Percentiles rank a stretch among this genome's conserved stretches.
Conservation (phyloP, 2,797 vertebrate species). For the Hozukius guyotensis region DNA sequence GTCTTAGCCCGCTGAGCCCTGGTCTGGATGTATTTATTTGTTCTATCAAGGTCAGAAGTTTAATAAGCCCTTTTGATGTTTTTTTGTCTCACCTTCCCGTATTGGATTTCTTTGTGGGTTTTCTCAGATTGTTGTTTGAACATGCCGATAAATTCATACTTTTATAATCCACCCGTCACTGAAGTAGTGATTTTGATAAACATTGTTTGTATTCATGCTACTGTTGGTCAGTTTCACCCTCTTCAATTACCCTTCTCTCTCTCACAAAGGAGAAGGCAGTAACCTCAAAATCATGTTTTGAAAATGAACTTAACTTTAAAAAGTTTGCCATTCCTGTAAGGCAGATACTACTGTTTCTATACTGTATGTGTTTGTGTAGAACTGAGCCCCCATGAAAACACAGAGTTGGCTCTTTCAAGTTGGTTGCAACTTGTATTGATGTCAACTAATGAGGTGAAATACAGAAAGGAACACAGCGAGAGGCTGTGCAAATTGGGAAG, state of each 20-base stretch:
- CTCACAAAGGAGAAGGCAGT: not conserved
- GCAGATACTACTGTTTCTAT: not conserved
- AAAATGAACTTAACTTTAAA: not conserved
- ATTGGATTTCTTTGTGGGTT: not conserved
- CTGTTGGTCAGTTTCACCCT: not conserved
- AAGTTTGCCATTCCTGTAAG: not conserved
- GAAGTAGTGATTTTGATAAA: not conserved
- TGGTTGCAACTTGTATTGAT: constrained; percentile 14
- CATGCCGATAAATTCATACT: not conserved
- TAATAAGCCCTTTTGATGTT: not conserved
- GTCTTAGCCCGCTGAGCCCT: not conserved
- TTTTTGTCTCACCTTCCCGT: not conserved
- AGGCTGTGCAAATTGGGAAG: constrained; percentile 10
- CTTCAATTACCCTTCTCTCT: not conserved
- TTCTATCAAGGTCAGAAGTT: not conserved
- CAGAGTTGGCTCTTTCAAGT: constrained; percentile 6
- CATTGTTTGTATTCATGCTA: not conserved
- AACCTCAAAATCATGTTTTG: not conserved
- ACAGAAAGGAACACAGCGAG: constrained; percentile 17
- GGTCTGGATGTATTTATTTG: not conserved
- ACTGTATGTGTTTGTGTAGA: not conserved
- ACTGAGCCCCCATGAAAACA: not conserved
- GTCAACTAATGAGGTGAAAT: constrained; percentile 32
- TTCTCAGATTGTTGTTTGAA: not conserved
- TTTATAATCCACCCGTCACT: not conserved